Evolutionary conservation across 37 sponge, comb jelly and placozoan species (phyloP).

Genomic region (Beroe forskalii): DNA sequence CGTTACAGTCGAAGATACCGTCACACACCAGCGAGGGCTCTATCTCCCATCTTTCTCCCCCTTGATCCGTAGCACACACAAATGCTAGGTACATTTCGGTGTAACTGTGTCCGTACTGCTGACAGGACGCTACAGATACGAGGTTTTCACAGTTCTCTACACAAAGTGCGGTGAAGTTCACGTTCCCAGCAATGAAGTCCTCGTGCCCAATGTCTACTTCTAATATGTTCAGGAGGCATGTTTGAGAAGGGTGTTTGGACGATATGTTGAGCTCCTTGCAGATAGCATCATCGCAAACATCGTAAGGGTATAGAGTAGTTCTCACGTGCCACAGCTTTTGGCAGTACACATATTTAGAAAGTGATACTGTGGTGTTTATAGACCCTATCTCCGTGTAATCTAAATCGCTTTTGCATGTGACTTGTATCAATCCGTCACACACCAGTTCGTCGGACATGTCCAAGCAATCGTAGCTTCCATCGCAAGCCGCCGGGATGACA

Average conservation of each 20-base stretch:
- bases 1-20: background rate
- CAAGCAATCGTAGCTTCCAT: background rate
- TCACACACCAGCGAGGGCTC: background rate
- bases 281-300: background rate
- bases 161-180: background rate
- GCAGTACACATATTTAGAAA: background rate
- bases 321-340: background rate
- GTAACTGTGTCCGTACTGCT: background rate
- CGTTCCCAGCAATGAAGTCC: background rate
- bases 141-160: background rate
- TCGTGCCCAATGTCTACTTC: background rate
- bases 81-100: background rate
- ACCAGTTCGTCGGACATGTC: background rate
- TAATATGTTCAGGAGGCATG: background rate
- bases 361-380: background rate
- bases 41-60: background rate
- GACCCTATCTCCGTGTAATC: background rate
- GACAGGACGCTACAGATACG: background rate
- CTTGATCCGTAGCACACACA: background rate
- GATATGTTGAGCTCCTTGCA: background rate
- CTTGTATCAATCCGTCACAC: background rate
- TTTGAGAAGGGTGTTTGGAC: background rate
- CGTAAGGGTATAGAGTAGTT: background rate
- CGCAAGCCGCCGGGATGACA: background rate
- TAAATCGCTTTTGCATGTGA: background rate